Evolutionary conservation across 2,888 invertebrate genomes (phyloP).

Genomic region (Ecliptopera silaceata): DNA sequence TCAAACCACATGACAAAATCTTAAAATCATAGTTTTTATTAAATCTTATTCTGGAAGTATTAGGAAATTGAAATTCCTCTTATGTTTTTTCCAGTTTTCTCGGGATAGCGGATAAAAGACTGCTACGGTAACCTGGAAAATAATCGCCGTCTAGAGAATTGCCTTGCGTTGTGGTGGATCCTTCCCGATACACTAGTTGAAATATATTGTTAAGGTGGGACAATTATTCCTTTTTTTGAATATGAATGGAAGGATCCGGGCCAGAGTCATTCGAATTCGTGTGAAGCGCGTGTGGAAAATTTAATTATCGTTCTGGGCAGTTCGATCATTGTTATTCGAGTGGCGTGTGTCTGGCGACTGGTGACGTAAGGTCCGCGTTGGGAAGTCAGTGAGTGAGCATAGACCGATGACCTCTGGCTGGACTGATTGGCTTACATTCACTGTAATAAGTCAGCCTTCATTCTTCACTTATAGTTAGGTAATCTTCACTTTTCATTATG

Average conservation of each 20-base stretch:
- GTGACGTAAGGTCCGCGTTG: conserved; percentile 70
- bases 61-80: conserved; percentile 34
- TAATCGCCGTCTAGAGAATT: conserved; percentile 62
- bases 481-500: conserved; percentile 2
- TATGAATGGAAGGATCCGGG: conserved; percentile 42
- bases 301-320: conserved; percentile 71
- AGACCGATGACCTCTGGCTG: conserved; percentile 69
- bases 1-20: conserved; percentile 24
- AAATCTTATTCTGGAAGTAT: conserved; percentile 16
- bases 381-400: conserved; percentile 43
- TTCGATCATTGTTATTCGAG: conserved; percentile 74
- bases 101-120: conserved; percentile 49
- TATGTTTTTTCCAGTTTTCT: conserved; percentile 47
- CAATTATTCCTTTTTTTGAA: conserved; percentile 38
- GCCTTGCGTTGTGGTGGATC: conserved; percentile 37
- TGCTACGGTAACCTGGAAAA: conserved; percentile 54
- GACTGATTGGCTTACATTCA: conserved; percentile 44
- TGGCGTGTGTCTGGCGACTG: conserved; percentile 66
- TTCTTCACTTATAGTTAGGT: no score
- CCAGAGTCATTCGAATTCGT: conserved; percentile 47
- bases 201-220: conserved; percentile 45
- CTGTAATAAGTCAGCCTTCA: neutral
- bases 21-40: conserved; percentile 14
- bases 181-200: conserved; percentile 46
- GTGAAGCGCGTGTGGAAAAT: conserved; percentile 71